Evolutionary conservation across 2,888 invertebrate genomes (phyloP), one percentile per base, ranked within the genome.

Genomic region (Oscheius onirici): DNA sequence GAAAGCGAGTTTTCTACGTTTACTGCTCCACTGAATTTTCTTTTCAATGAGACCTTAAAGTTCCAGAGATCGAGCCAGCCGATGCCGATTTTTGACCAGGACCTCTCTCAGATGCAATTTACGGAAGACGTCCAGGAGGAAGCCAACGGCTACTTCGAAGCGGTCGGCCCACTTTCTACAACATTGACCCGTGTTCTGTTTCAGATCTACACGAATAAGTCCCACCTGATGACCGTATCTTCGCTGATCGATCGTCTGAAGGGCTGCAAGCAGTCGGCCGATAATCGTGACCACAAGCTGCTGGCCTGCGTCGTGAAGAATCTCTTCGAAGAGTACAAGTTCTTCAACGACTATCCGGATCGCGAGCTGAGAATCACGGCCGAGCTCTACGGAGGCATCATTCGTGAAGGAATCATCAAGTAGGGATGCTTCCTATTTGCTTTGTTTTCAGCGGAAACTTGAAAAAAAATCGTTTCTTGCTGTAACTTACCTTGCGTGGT

Each of bases 301-400:
- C 97, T 95, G 89, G 93, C 93, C 54, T 99, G 97, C 87, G 97
- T 99, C 94, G 90, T 99, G 78, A 92, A 95, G 71, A 97, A 97
- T 89, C 91, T 99, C 15, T 97, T 97, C 88, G 99, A 99, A 88
- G 99, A 99, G 88, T 99, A 97, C 89, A 92, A 94, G 82, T 99
- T 97, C 89, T 99, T 99, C 88, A 95, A 96, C 1, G 95, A 97
- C 88, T 99, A 99, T 89, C 99, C 99, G 0, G 97, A 97, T 81
- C 94, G 96, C 88, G 99, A 99, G 89, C 90, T 99, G 24, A 94
- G 95, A 87, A 96, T 95, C 52, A 99, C 99, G 0, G 97, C 97
- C 1, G 95, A 96, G 86, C 90, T 99, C 1, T 99, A 99, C 88
- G 99, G 99, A 49, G 99, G 97, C 20, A 84, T 87, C 40, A 87